These are phyloP conservation scores for Drosophila elegans DNA, from an alignment of 1,140 invertebrate genomes.

Conservation along the genomic window DNA sequence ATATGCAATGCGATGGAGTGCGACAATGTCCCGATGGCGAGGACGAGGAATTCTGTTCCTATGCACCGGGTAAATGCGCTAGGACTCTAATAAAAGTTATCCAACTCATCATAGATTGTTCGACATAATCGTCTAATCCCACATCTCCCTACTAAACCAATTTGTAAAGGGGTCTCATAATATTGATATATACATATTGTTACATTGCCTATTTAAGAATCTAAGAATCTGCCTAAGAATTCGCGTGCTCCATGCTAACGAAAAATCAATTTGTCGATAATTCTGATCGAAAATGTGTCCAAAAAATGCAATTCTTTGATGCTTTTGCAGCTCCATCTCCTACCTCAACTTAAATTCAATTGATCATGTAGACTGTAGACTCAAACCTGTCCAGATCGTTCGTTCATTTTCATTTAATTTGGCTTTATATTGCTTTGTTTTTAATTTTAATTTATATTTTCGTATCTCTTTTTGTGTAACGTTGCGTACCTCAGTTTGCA, in stretches of 20 bases:
- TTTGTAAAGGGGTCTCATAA: not conserved
- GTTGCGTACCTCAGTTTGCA: constrained; percentile 84
- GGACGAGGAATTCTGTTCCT: constrained; percentile 48
- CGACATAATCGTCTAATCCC: not conserved
- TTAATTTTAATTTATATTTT: constrained; percentile 28
- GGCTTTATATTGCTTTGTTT: constrained; percentile 16
- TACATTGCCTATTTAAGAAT: too few species aligned
- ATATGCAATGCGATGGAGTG: constrained; percentile 86
- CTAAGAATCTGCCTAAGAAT: too few species aligned
- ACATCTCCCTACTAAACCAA: not conserved
- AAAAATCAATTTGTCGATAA: too few species aligned
- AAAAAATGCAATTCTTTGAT: not conserved
- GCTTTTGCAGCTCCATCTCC: constrained; percentile 1
- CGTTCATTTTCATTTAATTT: constrained; percentile 29
- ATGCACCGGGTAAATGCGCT: constrained; percentile 47
- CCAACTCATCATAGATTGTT: constrained; percentile 3
- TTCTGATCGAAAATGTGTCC: too few species aligned
- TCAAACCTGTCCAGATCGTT: not conserved
- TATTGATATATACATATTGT: not conserved
- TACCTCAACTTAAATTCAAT: not conserved
- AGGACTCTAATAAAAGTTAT: not conserved
- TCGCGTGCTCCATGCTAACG: too few species aligned
- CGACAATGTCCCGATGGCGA: constrained; percentile 79
- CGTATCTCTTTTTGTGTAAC: constrained; percentile 20
- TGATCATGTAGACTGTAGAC: not conserved